phyloP scores from a whole-genome alignment of 2,113 vertebrate species.

The Cynopterus brachyotis region DNA sequence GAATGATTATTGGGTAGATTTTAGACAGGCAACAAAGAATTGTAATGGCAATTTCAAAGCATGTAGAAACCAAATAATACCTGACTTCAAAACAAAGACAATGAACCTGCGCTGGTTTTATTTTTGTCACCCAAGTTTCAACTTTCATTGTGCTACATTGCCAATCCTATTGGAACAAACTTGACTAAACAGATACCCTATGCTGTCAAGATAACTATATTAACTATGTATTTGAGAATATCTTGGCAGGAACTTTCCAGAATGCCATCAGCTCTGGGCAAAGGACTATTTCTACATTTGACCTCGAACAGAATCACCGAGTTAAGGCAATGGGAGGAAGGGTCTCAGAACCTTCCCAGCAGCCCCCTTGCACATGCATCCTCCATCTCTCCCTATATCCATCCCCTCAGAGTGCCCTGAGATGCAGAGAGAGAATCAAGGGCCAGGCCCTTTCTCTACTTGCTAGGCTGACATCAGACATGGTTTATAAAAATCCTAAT shows the following conservation, averaged over 20 bases:
- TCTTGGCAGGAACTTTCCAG: background rate
- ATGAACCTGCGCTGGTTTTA: background rate
- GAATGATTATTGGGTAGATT: background rate
- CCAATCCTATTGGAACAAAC: background rate
- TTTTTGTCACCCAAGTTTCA: background rate
- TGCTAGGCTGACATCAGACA: background rate
- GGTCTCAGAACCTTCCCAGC: background rate
- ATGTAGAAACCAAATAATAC: background rate
- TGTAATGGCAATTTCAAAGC: background rate
- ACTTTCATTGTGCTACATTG: accelerated
- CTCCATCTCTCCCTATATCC: background rate
- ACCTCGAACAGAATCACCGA: background rate
- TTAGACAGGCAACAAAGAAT: background rate
- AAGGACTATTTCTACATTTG: background rate
- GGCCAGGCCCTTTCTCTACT: background rate
- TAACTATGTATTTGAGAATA: background rate
- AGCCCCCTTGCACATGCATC: background rate
- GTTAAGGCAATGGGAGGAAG: too few relatives aligned
- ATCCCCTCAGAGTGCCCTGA: accelerated
- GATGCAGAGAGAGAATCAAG: background rate
- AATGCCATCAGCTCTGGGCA: background rate
- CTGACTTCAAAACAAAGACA: background rate
- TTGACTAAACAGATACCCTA: background rate
- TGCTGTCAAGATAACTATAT: background rate
- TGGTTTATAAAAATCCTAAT: background rate